A percentile compares a stretch with the other conserved stretches of the same genome.
phyloP scores from a whole-genome alignment of 2,888 invertebrate species.

The Hyposoter didymator region DNA sequence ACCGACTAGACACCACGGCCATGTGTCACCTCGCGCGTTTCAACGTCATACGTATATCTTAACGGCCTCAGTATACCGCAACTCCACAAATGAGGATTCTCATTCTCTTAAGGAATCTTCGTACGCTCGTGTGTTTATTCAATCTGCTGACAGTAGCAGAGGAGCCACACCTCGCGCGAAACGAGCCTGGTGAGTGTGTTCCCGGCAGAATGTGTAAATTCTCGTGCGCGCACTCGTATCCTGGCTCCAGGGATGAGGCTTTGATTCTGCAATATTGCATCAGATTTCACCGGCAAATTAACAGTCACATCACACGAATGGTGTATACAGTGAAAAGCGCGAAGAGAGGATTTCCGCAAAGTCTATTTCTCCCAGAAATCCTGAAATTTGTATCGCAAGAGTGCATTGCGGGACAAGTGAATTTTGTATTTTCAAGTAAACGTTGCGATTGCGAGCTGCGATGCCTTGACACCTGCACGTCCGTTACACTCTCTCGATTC shows the following conservation, averaged over 20 bases:
- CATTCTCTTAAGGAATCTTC: conserved; percentile 50
- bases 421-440: neutral
- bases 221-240: neutral
- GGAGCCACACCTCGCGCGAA: conserved; percentile 5
- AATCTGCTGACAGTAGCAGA: conserved; percentile 38
- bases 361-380: neutral
- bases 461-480: neutral
- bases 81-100: conserved; percentile 15
- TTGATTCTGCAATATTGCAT: conserved; percentile 22
- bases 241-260: neutral
- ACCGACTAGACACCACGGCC: conserved; percentile 52
- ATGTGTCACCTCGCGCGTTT: conserved; percentile 36
- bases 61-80: neutral
- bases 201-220: conserved; percentile 20
- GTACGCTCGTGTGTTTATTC: conserved; percentile 33
- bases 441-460: neutral
- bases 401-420: neutral
- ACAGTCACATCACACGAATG: conserved; percentile 8
- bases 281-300: conserved; percentile 38
- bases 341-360: neutral
- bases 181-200: conserved; percentile 22
- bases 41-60: conserved; percentile 26
- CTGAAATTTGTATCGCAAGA: neutral
- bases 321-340: neutral
- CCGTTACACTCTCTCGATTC: neutral